phyloP scores from a whole-genome alignment of 2,797 vertebrate species.

The Squalus acanthias region DNA sequence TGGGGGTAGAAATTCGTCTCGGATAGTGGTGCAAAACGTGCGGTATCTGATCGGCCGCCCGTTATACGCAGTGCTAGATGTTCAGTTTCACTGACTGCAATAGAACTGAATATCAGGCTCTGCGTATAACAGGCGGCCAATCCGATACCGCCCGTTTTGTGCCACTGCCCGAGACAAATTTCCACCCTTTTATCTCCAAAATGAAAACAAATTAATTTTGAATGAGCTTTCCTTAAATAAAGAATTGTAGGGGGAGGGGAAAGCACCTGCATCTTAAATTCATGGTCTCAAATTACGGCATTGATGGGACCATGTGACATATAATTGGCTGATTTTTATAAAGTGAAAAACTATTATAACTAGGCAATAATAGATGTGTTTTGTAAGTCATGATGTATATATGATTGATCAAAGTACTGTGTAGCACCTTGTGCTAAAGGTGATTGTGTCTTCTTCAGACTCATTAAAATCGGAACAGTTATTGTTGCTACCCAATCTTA shows the following conservation, averaged over 20 bases:
- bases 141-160: too few species aligned
- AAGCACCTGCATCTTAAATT: not conserved
- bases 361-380: not conserved
- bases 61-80: not conserved
- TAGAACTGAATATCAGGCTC: too few species aligned
- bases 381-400: constrained; percentile 8
- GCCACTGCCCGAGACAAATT: too few species aligned
- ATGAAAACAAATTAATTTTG: not conserved
- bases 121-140: too few species aligned
- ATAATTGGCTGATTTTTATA: not conserved
- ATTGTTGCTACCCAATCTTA: not conserved
- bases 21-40: too few species aligned
- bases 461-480: not conserved
- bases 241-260: not conserved
- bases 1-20: too few species aligned
- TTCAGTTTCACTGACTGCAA: too few species aligned
- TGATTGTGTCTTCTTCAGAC: not conserved
- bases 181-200: not conserved
- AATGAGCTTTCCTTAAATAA: not conserved
- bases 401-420: not conserved
- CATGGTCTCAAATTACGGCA: not conserved
- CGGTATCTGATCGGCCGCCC: too few species aligned
- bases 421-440: not conserved
- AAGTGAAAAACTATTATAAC: not conserved
- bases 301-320: not conserved